phyloP scores from a whole-genome alignment of 1,140 invertebrate species.

The Trinorchestia longiramus region DNA sequence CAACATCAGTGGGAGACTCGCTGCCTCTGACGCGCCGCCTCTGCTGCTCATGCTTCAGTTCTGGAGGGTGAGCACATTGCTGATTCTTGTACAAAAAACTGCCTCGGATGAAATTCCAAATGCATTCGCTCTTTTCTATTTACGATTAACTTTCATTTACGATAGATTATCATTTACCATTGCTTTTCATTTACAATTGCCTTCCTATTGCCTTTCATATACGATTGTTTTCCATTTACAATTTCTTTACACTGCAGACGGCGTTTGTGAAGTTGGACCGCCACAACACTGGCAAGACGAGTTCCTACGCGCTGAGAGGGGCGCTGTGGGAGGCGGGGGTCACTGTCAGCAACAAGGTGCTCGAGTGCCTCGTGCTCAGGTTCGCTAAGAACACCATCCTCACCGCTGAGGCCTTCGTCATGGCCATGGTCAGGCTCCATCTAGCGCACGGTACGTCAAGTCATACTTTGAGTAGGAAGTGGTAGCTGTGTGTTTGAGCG shows the following conservation, averaged over 20 bases:
- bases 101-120: too few species aligned
- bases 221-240: background rate
- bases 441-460: constrained; percentile 77
- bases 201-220: background rate
- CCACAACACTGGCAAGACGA: constrained; percentile 75
- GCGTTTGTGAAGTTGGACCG: constrained; percentile 77
- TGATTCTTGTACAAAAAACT: too few species aligned
- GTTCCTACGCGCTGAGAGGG: constrained; percentile 77
- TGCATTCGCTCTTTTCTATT: too few species aligned
- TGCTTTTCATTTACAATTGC: too few species aligned
- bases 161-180: too few species aligned
- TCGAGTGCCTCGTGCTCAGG: constrained; percentile 79
- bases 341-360: constrained; percentile 80
- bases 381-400: constrained; percentile 77
- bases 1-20: constrained; percentile 77
- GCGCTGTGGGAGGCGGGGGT: constrained; percentile 79
- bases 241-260: constrained; percentile 68
- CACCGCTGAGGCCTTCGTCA: constrained; percentile 77
- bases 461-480: too few species aligned
- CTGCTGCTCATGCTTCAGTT: too few species aligned
- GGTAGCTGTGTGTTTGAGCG: too few species aligned
- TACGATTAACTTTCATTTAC: too few species aligned
- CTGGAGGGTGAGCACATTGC: constrained; percentile 75
- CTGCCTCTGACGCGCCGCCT: constrained; percentile 75
- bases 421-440: constrained; percentile 80